Evolutionary conservation across 30 jellyfish, hydroid and myxozoan genomes (phyloP), one percentile per base, ranked within the genome.

Genomic region (Clytia hemisphaerica): DNA sequence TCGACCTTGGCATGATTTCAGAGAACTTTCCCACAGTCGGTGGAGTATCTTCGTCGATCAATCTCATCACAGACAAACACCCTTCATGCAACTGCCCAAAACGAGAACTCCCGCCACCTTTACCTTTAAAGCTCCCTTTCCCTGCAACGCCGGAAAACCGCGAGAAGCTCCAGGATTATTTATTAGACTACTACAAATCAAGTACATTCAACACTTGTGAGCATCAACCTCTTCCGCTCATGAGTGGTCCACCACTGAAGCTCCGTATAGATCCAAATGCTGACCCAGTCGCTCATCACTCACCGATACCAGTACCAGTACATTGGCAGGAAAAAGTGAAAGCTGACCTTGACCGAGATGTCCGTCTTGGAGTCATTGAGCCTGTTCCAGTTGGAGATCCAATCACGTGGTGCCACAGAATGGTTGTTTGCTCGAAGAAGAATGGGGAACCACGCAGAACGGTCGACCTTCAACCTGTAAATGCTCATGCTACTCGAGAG

Each of bases 231-330:
- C 53, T 40, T 40, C 53, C 53, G 16, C 53, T 40, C 14, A 40
- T 40, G 53, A 40, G 53, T 40, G 53, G 53, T 40, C 16, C 53
- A 40, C 53, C 53, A 40, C 16, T 40, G 53, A 40, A 16, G 16
- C 53, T 40, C 10, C 53, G 53, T 7, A 40, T 40, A 10, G 53
- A 40, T 40, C 53, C 53, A 40, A 16, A 40, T 16, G 53, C n/a
- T n/a, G n/a, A n/a, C n/a, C 53, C 53, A 7, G 53, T 40, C 53
- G 53, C 53, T 16, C 53, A 40, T 16, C 53, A 7, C 53, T 40
- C 53, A 40, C 53, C 16, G 53, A 40, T 40, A 40, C 53, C 53
- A 40, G 53, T 40, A 40, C 53, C 53, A 40, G 53, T 40, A 16
- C n/a, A n/a, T n/a, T n/a, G n/a, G n/a, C n/a, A n/a, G n/a, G n/a